Evolutionary conservation across 2,797 vertebrate genomes (phyloP).

Genomic region (Taenioides sp.): DNA sequence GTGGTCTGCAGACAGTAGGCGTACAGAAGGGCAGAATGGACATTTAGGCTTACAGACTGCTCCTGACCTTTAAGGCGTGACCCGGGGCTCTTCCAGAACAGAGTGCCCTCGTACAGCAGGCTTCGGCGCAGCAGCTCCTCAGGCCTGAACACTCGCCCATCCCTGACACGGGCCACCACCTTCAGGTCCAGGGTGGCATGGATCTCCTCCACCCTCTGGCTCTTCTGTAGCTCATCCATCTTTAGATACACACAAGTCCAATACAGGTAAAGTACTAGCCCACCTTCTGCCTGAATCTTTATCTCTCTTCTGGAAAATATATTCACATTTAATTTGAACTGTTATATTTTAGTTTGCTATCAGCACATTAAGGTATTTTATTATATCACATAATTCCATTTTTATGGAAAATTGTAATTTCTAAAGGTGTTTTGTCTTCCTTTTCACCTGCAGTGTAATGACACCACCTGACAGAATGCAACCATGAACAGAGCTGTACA

Average conservation of each 20-base stretch:
- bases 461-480: no score
- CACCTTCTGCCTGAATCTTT: no score
- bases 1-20: neutral
- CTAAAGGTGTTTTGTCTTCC: no score
- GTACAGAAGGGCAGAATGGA: constrained; percentile 6
- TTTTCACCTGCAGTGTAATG: no score
- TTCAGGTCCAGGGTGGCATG: constrained; percentile 82
- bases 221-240: constrained; percentile 86
- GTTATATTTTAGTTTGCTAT: no score
- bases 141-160: constrained; percentile 76
- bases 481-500: no score
- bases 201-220: constrained; percentile 85
- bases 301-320: neutral
- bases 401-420: no score
- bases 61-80: constrained; percentile 85
- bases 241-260: constrained; percentile 20
- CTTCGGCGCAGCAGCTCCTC: constrained; percentile 84
- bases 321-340: no score
- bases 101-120: constrained; percentile 84
- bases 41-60: neutral
- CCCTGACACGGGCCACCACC: constrained; percentile 74
- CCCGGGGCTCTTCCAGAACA: constrained; percentile 86
- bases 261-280: no score
- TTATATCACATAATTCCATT: no score
- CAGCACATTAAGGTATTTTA: no score